Evolutionary conservation across 1,140 invertebrate species (phyloP), one percentile per base, ranked within the genome.

Genomic region (Ooceraea biroi): DNA sequence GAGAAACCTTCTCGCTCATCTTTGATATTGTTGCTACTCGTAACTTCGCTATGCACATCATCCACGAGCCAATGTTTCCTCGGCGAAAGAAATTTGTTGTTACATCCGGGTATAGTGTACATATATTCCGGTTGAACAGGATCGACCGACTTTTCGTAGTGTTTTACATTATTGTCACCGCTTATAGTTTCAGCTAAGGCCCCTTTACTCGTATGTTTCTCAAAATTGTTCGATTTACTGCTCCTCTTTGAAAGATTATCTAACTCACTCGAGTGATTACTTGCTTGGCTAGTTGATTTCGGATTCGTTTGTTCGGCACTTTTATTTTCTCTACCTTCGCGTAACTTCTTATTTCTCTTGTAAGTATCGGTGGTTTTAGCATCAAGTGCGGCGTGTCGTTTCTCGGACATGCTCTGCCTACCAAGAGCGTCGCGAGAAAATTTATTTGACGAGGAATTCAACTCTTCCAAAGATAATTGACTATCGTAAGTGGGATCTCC

Each of bases 351-450:
- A 87, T 98, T 98, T 85, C 98, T 96, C 94, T 99, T 98, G 93
- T 99, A 99, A 4, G 98, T 99, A 91, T 98, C 98, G 1, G 98
- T 99, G 90, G 96, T 97, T 93, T 98, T 97, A n/a, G 98, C 98
- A 95, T 99, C 98, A 48, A 99, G 94, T 12, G 98, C 98, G 0
- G 98, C 98, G 93, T 99, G 98, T 61, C 98, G 95, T 93, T 99
- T 99, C 94, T 99, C 99, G 0, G 98, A 99, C 97, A 99, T 99
- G 93, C 98, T 99, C 93, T 99, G 98, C 30, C 98, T 95, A 0
- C 98, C 98, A 85, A 99, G 96, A 10, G 98, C 98, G 94, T 99
- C 98, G 50, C 99, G 95, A 27, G 96, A 96, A 91, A 98, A 98
- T 65, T 96, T 96, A 89, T 96, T 96, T 46, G 95, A 94, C 0